Conservation (phyloP, 2,888 invertebrate species). For the Acanthosoma haemorrhoidale region DNA sequence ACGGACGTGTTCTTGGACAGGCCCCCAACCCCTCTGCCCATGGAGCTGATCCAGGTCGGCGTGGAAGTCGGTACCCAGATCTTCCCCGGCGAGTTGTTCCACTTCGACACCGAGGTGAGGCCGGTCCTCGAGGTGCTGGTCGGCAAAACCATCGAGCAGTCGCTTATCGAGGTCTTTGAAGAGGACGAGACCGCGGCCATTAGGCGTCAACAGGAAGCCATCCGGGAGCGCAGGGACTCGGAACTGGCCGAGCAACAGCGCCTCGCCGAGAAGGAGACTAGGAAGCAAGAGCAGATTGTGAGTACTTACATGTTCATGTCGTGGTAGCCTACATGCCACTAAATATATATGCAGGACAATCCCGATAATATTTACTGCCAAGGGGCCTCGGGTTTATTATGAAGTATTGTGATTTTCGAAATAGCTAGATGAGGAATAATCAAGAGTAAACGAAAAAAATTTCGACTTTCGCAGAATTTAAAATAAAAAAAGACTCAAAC, state of each 20-base stretch:
- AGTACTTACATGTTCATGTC: too few species aligned
- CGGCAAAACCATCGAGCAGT: conserved; percentile 83
- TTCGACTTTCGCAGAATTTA: too few species aligned
- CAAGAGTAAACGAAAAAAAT: too few species aligned
- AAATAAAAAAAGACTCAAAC: too few species aligned
- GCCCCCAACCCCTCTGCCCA: conserved; percentile 70
- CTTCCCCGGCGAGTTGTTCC: conserved; percentile 85
- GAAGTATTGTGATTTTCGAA: too few species aligned
- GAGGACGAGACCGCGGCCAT: conserved; percentile 85
- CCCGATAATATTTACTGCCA: too few species aligned
- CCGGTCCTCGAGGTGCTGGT: conserved; percentile 84
- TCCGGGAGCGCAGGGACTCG: conserved; percentile 65
- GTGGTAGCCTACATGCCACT: too few species aligned
- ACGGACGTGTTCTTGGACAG: conserved; percentile 82
- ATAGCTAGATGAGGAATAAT: too few species aligned
- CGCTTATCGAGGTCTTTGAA: conserved; percentile 82
- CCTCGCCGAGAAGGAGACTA: conserved; percentile 70
- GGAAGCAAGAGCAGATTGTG: conserved; percentile 45
- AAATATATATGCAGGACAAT: too few species aligned
- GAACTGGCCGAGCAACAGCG: conserved; percentile 77
- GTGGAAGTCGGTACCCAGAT: conserved; percentile 78
- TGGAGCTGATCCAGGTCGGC: not conserved
- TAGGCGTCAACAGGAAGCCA: conserved; percentile 70
- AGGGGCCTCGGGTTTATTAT: too few species aligned
- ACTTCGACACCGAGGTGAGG: conserved; percentile 86